These are phyloP conservation scores for Cardinalis cardinalis DNA, from an alignment of 2,113 vertebrate species.

Conservation along the genomic window DNA sequence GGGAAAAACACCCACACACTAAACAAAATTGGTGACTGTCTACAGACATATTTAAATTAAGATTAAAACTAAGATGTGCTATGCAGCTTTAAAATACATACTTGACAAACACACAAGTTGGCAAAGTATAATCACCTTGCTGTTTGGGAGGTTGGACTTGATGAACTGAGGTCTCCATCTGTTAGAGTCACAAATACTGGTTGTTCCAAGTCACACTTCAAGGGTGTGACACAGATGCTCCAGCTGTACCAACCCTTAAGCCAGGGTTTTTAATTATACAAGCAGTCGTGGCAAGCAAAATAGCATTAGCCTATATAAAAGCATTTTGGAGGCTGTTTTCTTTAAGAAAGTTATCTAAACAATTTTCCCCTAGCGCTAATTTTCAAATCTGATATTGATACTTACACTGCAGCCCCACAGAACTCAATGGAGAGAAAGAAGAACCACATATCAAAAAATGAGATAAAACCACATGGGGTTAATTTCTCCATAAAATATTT, in stretches of 20 bases:
- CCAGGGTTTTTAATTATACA: not conserved
- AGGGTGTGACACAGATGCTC: not conserved
- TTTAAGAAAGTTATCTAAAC: not conserved
- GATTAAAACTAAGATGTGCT: not conserved
- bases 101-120: not conserved
- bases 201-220: not conserved
- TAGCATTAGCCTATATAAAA: not conserved
- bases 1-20: rapidly evolving
- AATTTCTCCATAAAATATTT: not conserved
- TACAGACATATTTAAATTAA: not conserved
- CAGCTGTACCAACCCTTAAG: not conserved
- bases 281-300: not conserved
- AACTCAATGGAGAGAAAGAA: not conserved
- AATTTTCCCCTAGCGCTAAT: not conserved
- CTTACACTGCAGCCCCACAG: not conserved
- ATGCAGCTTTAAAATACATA: no score
- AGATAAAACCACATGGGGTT: not conserved
- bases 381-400: not conserved
- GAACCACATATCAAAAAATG: not conserved
- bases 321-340: not conserved
- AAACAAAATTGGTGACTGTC: not conserved
- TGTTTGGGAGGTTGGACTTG: not conserved
- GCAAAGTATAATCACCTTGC: not conserved
- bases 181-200: not conserved
- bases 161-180: not conserved